Conservation (phyloP, 1,140 invertebrate species). For the Drosophila micromelanica region DNA sequence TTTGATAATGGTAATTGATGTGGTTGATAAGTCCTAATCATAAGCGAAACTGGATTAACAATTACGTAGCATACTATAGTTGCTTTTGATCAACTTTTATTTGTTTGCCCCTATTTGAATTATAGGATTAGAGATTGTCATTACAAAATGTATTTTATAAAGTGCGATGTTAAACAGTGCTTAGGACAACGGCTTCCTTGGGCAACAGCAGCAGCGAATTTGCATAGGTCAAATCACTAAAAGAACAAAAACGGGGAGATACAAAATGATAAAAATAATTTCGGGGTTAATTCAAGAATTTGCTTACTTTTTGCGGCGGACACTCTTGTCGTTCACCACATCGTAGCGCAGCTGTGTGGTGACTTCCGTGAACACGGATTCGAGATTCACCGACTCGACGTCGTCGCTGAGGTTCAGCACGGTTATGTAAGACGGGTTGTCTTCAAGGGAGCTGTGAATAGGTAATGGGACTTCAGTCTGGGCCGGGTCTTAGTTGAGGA, state of each 20-base stretch:
- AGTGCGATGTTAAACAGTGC: constrained; percentile 50
- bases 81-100: neutral
- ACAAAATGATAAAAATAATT: neutral
- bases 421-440: constrained; percentile 61
- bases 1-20: constrained; percentile 6
- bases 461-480: neutral
- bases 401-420: constrained; percentile 70
- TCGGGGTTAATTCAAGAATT: neutral
- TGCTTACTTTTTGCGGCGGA: constrained; percentile 72
- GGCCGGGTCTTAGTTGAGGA: neutral
- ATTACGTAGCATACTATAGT: neutral
- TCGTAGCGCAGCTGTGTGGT: constrained; percentile 59
- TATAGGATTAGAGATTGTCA: neutral
- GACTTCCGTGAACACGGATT: constrained; percentile 56
- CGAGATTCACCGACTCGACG: constrained; percentile 68
- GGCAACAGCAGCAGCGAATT: constrained; percentile 72
- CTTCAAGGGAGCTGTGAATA: constrained; percentile 49
- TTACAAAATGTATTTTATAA: neutral
- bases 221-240: constrained; percentile 60
- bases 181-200: constrained; percentile 74
- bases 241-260: neutral
- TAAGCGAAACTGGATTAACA: neutral
- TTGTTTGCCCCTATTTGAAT: neutral
- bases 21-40: constrained; percentile 9
- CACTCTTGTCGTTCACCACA: constrained; percentile 70